Evolutionary conservation across 2,113 vertebrate genomes (phyloP), one percentile per base, ranked within the genome.

Genomic region (Peromyscus polionotus): DNA sequence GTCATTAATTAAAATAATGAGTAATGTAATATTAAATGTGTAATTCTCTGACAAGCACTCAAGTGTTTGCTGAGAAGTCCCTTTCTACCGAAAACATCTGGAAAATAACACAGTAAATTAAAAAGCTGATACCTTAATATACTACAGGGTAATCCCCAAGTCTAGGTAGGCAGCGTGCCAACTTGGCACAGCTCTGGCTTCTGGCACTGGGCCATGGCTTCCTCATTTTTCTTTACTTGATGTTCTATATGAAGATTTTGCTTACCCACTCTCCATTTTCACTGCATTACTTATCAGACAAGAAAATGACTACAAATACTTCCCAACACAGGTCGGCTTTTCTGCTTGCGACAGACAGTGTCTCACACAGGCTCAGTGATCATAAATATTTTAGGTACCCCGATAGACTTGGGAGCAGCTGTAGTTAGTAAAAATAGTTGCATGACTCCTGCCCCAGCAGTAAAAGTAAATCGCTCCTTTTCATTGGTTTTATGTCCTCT

Each of bases 1-100:
- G 96, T 91, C 97, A 99, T 98, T 99, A 98, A 99, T 98, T 98
- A 98, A 98, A 98, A 98, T 98, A 98, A 98, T 97, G 98, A 98
- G 97, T 94, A 95, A 91, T 97, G 98, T 98, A 98, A 98, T 98
- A 98, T 97, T 98, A 98, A 98, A 99, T 98, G 97, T 98, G 98
- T 98, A 98, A 98, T 98, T 98, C 97, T 98, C 98, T 94, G 97
- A 95, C 97, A 98, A 98, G 97, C 98, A 97, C 97, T 98, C 95
- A 97, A 98, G 98, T 98, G 97, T 98, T 98, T 98, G 97, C 98
- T 79, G 93, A 98, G 96, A 98, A 98, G 98, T 97, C 98, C 98
- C 98, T 96, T 97, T 97, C 97, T 97, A 85, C 63, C 22, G 59
- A 96, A 96, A 96, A 97, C 98, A 98, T 97, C 96, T 98, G 97